These are phyloP conservation scores for Chymomyza fuscimana DNA, from an alignment of 2,888 invertebrate species.

Conservation along the genomic window DNA sequence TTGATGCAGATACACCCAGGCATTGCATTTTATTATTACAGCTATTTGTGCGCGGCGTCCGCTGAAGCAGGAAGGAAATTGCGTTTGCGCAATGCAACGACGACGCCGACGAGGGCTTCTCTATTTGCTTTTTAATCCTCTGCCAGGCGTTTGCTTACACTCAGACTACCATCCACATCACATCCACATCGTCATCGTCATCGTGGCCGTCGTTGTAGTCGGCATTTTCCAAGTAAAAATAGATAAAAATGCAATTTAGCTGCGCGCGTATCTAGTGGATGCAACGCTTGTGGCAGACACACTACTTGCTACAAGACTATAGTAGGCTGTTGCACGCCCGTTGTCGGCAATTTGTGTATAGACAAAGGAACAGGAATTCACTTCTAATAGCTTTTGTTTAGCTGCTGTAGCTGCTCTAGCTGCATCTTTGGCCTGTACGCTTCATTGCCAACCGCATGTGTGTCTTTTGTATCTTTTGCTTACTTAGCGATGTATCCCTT, in stretches of 20 bases:
- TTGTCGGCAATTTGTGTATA: slow-evolving; percentile 69
- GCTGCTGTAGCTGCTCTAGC: slow-evolving; percentile 15
- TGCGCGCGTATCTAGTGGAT: slow-evolving; percentile 41
- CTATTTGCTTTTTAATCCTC: slow-evolving; percentile 64
- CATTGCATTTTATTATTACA: slow-evolving; percentile 58
- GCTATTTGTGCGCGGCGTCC: slow-evolving; percentile 46
- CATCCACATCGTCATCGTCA: not conserved
- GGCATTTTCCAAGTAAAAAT: slow-evolving; percentile 70
- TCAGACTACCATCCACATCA: slow-evolving; percentile 21
- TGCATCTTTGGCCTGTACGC: slow-evolving; percentile 4
- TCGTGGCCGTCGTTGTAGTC: slow-evolving; percentile 34
- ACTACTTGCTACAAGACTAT: not conserved
- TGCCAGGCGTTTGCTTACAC: slow-evolving; percentile 29
- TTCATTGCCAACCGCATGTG: not conserved
- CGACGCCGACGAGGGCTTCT: slow-evolving; percentile 2
- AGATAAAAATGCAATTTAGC: slow-evolving; percentile 72
- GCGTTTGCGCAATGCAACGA: slow-evolving; percentile 35
- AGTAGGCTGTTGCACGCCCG: slow-evolving; percentile 16
- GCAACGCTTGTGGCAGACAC: slow-evolving; percentile 31
- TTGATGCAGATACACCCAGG: not conserved
- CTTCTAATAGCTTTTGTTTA: slow-evolving; percentile 60
- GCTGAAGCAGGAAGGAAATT: slow-evolving; percentile 66
- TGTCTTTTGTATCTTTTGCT: slow-evolving; percentile 4
- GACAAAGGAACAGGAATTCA: slow-evolving; percentile 70
- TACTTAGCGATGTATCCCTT: not conserved